These are phyloP conservation scores for Pleuronectes platessa DNA, from an alignment of 2,113 vertebrate species.

Conservation along the genomic window DNA sequence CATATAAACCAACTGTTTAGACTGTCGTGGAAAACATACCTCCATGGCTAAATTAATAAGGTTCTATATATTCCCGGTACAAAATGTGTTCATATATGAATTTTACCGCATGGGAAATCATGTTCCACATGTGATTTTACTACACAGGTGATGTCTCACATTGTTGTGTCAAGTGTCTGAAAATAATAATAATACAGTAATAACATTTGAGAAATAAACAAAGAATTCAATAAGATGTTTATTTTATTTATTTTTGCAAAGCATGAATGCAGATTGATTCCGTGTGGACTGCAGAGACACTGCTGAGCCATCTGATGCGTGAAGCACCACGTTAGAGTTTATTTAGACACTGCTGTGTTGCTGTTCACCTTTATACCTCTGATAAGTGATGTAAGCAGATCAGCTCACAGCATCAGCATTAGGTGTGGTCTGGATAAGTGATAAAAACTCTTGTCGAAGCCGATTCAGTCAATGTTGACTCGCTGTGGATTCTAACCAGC, in stretches of 20 bases:
- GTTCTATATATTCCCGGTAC: no score
- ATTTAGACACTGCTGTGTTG: not conserved
- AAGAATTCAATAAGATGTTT: no score
- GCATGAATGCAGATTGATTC: not conserved
- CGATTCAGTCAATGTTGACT: constrained; percentile 8
- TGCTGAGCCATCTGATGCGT: not conserved
- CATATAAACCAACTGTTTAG: no score
- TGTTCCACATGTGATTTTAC: no score
- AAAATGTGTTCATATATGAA: no score
- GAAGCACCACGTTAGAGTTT: not conserved
- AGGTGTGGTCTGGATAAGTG: constrained; percentile 15
- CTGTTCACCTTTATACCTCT: constrained; percentile 44
- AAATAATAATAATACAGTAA: no score
- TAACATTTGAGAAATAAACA: no score
- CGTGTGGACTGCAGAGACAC: not conserved
- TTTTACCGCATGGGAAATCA: no score
- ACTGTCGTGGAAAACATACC: no score
- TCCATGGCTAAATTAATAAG: no score
- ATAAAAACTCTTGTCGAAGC: constrained; percentile 15
- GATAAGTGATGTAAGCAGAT: not conserved
- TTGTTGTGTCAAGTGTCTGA: no score
- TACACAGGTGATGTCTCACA: no score
- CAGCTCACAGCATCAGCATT: not conserved
- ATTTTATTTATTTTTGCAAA: not conserved
- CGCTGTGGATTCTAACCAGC: constrained; percentile 39